Evolutionary conservation across 2,113 vertebrate genomes (phyloP).

Genomic region (Forbesichthys papilliferus): DNA sequence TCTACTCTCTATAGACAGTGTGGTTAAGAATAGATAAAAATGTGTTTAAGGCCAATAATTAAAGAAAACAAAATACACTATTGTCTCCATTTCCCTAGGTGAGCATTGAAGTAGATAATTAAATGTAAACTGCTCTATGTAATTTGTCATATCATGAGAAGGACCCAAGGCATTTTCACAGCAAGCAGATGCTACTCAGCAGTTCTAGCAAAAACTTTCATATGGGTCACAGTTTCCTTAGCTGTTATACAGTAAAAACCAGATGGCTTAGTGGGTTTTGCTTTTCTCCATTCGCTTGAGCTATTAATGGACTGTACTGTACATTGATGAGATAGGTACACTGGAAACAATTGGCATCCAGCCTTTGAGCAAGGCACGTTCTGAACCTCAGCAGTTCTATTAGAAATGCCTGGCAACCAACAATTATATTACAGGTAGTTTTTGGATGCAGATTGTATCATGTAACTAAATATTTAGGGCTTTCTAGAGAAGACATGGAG

Average conservation of each 20-base stretch:
- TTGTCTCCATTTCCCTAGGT: constrained; percentile 30
- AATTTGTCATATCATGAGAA: constrained; percentile 79
- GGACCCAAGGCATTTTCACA: constrained; percentile 73
- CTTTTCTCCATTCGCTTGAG: constrained; percentile 54
- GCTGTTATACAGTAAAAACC: constrained; percentile 47
- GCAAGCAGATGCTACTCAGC: constrained; percentile 79
- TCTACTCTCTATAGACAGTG: constrained; percentile 12
- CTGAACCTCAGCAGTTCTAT: constrained; percentile 18
- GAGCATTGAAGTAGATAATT: constrained; percentile 75
- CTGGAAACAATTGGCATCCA: constrained; percentile 23
- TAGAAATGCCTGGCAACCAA: constrained; percentile 8
- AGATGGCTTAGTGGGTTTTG: constrained; percentile 68
- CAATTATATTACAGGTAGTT: not conserved
- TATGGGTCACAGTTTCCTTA: constrained; percentile 74
- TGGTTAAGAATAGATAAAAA: constrained; percentile 9
- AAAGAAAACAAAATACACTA: constrained; percentile 28
- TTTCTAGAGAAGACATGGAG: not conserved
- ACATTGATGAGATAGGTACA: constrained; percentile 36
- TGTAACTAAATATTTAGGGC: not conserved
- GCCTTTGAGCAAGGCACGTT: constrained; percentile 34
- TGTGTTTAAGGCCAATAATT: constrained; percentile 13
- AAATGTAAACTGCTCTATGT: constrained; percentile 78
- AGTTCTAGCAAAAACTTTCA: constrained; percentile 71
- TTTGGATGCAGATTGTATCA: not conserved
- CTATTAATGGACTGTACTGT: constrained; percentile 46